These are phyloP conservation scores for Eumacrocentrus americanus DNA, from an alignment of 2,888 invertebrate species.

Conservation along the genomic window DNA sequence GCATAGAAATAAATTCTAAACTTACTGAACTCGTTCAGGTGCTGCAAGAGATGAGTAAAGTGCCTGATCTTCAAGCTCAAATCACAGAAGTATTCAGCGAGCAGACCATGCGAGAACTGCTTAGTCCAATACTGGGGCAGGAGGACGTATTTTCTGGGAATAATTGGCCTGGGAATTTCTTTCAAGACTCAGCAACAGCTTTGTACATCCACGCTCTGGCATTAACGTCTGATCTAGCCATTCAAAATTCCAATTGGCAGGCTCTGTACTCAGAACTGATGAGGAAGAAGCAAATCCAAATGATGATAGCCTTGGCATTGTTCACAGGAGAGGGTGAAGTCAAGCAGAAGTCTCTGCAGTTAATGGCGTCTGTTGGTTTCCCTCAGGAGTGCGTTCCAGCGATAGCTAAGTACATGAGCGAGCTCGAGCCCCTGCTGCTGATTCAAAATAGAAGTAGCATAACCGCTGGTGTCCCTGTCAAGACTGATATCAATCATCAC, in stretches of 20 bases:
- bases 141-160: constrained; percentile 39
- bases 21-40: constrained; percentile 63
- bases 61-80: constrained; percentile 50
- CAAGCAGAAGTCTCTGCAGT: constrained; percentile 60
- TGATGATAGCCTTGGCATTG: constrained; percentile 63
- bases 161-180: constrained; percentile 48
- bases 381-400: constrained; percentile 54
- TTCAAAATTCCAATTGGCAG: constrained; percentile 61
- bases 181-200: constrained; percentile 58
- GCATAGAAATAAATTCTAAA: constrained; percentile 55
- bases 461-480: constrained; percentile 17
- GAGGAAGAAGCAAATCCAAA: constrained; percentile 61
- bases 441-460: constrained; percentile 46
- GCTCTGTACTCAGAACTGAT: constrained; percentile 61
- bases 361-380: constrained; percentile 58
- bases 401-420: constrained; percentile 54
- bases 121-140: constrained; percentile 58
- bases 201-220: constrained; percentile 64
- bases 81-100: constrained; percentile 59
- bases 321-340: constrained; percentile 60
- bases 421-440: constrained; percentile 54
- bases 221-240: constrained; percentile 63
- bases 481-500: constrained; percentile 30
- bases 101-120: constrained; percentile 58
- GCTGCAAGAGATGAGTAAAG: constrained; percentile 61